Conservation (phyloP, 2,888 invertebrate species). For the Zaprionus obscuricornis region DNA sequence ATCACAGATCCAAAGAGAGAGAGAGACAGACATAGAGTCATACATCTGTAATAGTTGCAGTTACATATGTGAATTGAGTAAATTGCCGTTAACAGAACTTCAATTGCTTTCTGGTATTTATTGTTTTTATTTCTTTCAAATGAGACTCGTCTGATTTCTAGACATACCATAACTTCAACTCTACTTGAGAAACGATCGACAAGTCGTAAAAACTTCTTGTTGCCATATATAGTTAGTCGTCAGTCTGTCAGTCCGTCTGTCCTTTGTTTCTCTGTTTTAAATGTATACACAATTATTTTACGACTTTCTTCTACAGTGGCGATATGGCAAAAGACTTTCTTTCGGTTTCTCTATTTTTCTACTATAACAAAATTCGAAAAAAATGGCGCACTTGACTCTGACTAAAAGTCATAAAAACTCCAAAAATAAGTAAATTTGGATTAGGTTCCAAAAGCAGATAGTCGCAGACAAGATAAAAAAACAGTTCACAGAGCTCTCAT, state of each 20-base stretch:
- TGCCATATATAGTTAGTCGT: too few relatives aligned
- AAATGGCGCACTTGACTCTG: constrained; percentile 67
- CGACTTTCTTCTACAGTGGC: constrained; percentile 59
- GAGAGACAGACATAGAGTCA: too few relatives aligned
- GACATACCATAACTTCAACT: not conserved
- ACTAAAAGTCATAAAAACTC: too few relatives aligned
- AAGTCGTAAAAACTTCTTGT: constrained; percentile 64
- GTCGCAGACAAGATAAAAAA: too few relatives aligned
- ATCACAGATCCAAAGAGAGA: constrained; percentile 39
- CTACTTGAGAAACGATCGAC: constrained; percentile 42
- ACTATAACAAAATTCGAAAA: not conserved
- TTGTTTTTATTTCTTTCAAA: constrained; percentile 77
- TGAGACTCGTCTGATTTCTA: constrained; percentile 58
- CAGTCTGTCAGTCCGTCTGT: too few relatives aligned
- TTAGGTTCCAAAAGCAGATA: too few relatives aligned
- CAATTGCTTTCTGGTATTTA: constrained; percentile 63
- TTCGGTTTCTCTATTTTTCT: constrained; percentile 23
- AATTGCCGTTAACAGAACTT: constrained; percentile 51
- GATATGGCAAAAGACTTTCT: constrained; percentile 67
- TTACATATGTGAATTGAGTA: not conserved
- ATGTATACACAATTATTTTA: constrained; percentile 73
- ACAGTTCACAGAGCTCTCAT: too few relatives aligned
- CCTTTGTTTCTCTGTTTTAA: constrained; percentile 73
- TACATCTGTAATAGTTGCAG: constrained; percentile 5
- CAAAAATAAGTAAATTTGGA: too few relatives aligned